Percentiles rank a stretch among this genome's conserved stretches.
Conservation (phyloP, 2,888 invertebrate genomes). For the Venusia cambrica region DNA sequence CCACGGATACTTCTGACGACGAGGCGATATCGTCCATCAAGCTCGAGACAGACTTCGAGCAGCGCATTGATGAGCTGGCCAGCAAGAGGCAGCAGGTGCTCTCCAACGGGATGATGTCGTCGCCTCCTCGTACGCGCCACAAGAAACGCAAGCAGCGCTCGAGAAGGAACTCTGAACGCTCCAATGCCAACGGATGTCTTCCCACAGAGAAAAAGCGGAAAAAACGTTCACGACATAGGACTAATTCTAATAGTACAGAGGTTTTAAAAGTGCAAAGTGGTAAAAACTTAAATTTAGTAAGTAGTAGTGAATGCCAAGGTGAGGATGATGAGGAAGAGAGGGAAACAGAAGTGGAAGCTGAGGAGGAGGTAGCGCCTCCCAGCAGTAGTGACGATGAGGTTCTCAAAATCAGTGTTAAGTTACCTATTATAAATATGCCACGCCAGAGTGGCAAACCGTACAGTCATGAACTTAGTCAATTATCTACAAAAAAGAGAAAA, state of each 20-base stretch:
- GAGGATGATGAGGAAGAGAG: constrained; percentile 47
- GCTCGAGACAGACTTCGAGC: constrained; percentile 76
- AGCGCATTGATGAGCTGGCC: constrained; percentile 74
- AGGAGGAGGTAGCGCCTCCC: constrained; percentile 47
- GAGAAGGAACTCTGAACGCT: constrained; percentile 53
- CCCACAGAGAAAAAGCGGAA: constrained; percentile 63
- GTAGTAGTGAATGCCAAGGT: constrained; percentile 69
- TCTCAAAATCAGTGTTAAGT: constrained; percentile 71
- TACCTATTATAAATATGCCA: constrained; percentile 65
- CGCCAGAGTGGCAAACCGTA: constrained; percentile 76
- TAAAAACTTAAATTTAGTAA: constrained; percentile 77
- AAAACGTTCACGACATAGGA: constrained; percentile 63
- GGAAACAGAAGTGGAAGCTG: constrained; percentile 41
- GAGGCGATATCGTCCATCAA: constrained; percentile 64
- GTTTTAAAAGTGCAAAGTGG: constrained; percentile 71
- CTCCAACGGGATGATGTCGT: constrained; percentile 57
- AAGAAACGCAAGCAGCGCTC: constrained; percentile 70
- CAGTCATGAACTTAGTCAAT: constrained; percentile 81
- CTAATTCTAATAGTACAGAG: constrained; percentile 57
- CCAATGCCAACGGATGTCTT: constrained; percentile 59
- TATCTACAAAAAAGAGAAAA: constrained; percentile 75
- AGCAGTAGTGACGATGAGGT: constrained; percentile 75
- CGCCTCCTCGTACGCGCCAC: constrained; percentile 58
- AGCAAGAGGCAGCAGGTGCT: constrained; percentile 57
- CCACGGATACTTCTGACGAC: constrained; percentile 49